Evolutionary conservation across 2,888 invertebrate species (phyloP), one percentile per base, ranked within the genome.

Genomic region (Dendrolimus pini): DNA sequence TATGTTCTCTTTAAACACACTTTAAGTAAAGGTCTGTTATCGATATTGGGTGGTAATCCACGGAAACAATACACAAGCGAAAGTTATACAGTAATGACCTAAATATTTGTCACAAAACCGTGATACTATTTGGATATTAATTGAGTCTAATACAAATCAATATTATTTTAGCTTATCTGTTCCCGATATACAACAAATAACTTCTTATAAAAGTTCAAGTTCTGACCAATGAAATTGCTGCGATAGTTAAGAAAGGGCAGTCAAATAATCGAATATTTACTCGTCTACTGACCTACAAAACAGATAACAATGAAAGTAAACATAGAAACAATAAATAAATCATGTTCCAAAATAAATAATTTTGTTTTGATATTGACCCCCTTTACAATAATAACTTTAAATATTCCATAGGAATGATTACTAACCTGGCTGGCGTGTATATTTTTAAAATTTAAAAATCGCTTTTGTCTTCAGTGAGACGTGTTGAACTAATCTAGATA

Each of bases 251-350:
- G 70, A 74, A 77, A 74, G 77, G 74, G 67, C 69, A 63, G 58
- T 55, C 69, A 73, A 71, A 73, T 65, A 72, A 58, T 62, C 71
- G 63, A 78, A 81, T 80, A 78, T 83, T 80, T 74, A 82, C 74
- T 74, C 68, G 65, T 77, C 79, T 69, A 74, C 75, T 86, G 83
- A 87, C 87, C 88, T 74, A 87, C 70, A 83, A 84, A 78, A 65
- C 62, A 62, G 86, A 84, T 89, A 88, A 80, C 77, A 71, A 80
- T 77, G 85, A 87, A 88, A 87, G 84, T 84, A 86, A 87, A 89
- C 78, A 81, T 67, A 70, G 67, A 77, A 66, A 67, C 72, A 78
- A 86, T 83, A 78, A 83, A 85, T 88, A 78, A 85, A 82, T 80
- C 76, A 84, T 81, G 65, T 67, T 74, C 47, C 77, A 68, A 76